Conservation (phyloP, 2,113 vertebrate genomes). For the Geothlypis trichas region DNA sequence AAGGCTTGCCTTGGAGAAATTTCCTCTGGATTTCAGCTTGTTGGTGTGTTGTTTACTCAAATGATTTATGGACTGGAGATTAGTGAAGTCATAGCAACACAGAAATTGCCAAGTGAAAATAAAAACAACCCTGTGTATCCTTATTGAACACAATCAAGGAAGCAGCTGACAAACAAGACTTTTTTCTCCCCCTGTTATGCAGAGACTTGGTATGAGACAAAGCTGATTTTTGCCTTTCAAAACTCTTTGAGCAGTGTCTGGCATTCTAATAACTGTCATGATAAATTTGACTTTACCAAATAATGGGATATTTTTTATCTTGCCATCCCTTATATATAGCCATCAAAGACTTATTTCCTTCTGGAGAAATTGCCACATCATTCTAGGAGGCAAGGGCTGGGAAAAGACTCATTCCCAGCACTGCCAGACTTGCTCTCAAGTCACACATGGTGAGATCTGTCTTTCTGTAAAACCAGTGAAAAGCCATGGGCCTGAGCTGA, state of each 20-base stretch:
- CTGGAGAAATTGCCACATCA: neutral
- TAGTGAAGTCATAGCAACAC: constrained; percentile 59
- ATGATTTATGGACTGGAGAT: constrained; percentile 67
- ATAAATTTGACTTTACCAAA: neutral
- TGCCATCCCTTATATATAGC: neutral
- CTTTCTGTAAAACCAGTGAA: neutral
- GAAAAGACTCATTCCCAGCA: neutral
- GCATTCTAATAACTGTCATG: neutral
- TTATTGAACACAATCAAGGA: constrained; percentile 38
- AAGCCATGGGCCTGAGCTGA: neutral
- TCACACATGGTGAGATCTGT: neutral
- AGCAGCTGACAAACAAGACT: constrained; percentile 28
- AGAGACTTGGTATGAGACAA: neutral
- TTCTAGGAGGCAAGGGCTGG: neutral
- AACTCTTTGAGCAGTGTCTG: constrained; percentile 5
- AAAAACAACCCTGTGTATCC: constrained; percentile 39
- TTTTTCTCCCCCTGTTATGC: neutral
- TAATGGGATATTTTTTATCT: neutral
- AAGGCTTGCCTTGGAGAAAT: constrained; percentile 56
- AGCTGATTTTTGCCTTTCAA: neutral
- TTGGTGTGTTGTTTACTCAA: constrained; percentile 66
- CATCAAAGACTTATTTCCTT: neutral
- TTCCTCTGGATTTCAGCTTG: constrained; percentile 52
- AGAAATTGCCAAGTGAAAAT: constrained; percentile 64
- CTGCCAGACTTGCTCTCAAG: neutral